Base-by-base conservation (phyloP, 2,797 vertebrate species). In the Toxotes lorentzi region DNA sequence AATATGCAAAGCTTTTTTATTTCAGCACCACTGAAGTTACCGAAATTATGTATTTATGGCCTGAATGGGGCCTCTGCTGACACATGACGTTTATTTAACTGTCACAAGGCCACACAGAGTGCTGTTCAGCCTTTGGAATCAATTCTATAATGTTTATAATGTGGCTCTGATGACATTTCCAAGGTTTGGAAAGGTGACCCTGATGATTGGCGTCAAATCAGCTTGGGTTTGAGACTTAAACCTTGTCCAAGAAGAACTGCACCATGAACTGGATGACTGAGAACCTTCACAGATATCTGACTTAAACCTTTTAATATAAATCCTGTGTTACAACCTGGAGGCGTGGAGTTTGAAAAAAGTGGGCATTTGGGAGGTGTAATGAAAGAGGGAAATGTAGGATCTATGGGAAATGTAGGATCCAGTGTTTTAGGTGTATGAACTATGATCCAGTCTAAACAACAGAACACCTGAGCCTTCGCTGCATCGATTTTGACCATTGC, bases 1-100 rank as follows among this genome's bases (percentile, higher is more conserved):
- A 65, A 58, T 11, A 67, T 27, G 34, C 11, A 43, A 66, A 43
- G 41, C 35, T 14, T 2, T 21, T 38, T 57, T 78, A 63, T 35
- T 35, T 7, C 9, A 35, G 1, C 70, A 8, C 4, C 16, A 50
- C n/a, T 35, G 5, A 48, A 9, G n/a, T 0, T 13, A 4, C 43
- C 32, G 9, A 48, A 78, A 70, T 62, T 23, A 56, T 14, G n/a
- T 21, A 56, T 61, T 62, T 65, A 17, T 72, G 23, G n/a, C 19
- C 43, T 34, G 5, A 68, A 62, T 19, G 17, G 40, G 0, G 35
- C 8, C 19, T 47, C 19, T n/a, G 2, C 14, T n/a, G 7, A 27
- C 56, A 32, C 21, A 7, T 58, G 7, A 32, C 23, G 16, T 3
- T 60, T 5, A 53, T 50, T 40, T 17, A n/a, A 11, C 5, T 4